Conservation (phyloP, 2,113 vertebrate species). For the Tetrao urogallus region DNA sequence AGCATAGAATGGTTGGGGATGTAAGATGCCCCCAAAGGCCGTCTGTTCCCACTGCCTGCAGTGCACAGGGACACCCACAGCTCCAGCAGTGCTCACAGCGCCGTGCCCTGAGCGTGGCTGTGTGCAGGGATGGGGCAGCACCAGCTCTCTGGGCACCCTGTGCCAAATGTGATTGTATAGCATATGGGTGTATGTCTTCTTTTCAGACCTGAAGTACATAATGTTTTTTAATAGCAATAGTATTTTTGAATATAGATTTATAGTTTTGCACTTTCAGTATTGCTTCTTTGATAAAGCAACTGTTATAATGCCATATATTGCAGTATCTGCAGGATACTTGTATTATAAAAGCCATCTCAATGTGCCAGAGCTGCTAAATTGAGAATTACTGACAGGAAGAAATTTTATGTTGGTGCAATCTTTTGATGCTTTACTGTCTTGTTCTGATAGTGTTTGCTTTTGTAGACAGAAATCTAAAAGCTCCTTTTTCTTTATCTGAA, state of each 20-base stretch:
- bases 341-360: too few species aligned
- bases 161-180: not conserved
- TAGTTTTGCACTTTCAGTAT: not conserved
- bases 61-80: too few species aligned
- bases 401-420: not conserved
- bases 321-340: not conserved
- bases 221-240: not conserved
- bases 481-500: not conserved
- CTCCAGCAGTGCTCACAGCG: too few species aligned
- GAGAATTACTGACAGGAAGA: not conserved
- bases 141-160: too few species aligned
- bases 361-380: not conserved
- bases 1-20: too few species aligned
- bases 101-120: too few species aligned
- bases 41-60: too few species aligned
- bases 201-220: not conserved
- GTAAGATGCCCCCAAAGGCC: too few species aligned
- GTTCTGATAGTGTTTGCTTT: not conserved
- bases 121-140: too few species aligned
- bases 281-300: not conserved
- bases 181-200: not conserved
- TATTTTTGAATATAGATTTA: not conserved
- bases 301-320: not conserved
- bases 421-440: not conserved
- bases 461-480: not conserved